These are phyloP conservation scores for Eueremaeus valkanovi DNA, from an alignment of 2,888 invertebrate genomes.

Conservation along the genomic window DNA sequence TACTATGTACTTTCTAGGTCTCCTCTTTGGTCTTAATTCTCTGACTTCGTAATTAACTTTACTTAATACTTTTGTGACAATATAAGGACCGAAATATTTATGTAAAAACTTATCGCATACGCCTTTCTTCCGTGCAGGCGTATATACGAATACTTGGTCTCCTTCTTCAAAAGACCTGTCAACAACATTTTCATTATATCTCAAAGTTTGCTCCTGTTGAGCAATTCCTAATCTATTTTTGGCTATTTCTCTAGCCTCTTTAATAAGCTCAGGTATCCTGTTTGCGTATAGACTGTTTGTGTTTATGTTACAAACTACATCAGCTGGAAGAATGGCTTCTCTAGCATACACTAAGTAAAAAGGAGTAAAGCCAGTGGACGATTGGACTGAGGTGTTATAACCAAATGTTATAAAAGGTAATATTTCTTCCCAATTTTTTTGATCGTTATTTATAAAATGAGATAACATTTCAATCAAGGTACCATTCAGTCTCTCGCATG, in stretches of 20 bases:
- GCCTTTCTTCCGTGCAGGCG: neutral
- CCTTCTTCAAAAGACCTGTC: neutral
- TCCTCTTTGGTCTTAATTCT: neutral
- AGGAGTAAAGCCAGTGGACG: conserved; percentile 24
- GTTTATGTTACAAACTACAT: conserved; percentile 24
- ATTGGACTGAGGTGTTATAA: conserved; percentile 36
- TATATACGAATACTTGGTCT: neutral
- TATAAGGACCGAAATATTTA: neutral
- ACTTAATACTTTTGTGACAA: neutral
- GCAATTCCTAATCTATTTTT: neutral
- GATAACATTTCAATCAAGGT: conserved; percentile 32
- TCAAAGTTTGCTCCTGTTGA: neutral
- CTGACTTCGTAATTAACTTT: neutral
- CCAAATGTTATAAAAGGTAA: conserved; percentile 33
- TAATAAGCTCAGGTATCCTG: neutral
- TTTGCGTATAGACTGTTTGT: neutral
- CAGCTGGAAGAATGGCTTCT: conserved; percentile 2
- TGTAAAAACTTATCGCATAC: neutral
- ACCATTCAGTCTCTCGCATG: conserved; percentile 38
- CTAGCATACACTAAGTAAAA: conserved; percentile 3
- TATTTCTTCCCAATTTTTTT: conserved; percentile 39
- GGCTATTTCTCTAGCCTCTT: neutral
- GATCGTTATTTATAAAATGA: conserved; percentile 27
- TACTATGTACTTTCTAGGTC: neutral
- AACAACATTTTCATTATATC: neutral